Evolutionary conservation across 2,888 invertebrate species (phyloP), one percentile per base, ranked within the genome.

Genomic region (Tiliacea aurago): DNA sequence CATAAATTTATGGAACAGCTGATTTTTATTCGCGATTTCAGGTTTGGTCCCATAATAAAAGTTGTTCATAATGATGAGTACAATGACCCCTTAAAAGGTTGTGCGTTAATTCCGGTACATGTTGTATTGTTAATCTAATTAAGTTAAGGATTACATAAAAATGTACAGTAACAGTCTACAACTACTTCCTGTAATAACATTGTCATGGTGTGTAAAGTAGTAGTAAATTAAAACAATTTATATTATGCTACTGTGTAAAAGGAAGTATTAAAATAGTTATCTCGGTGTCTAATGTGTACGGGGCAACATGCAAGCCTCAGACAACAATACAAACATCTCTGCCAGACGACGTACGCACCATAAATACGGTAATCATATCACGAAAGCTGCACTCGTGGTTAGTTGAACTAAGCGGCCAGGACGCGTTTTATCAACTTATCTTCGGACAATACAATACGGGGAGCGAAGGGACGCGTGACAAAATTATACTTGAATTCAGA

Each of bases 271-370:
- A 76, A 79, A 83, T 78, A 67, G 86, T 89, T 88, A 89, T 82
- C 88, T 89, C 88, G 86, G 86, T 89, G 86, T 58, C 70, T 84
- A 69, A 72, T 66, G 70, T 64, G 66, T 80, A 79, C 75, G 78
- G 58, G 80, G 84, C 81, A 73, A 81, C 89, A 91, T 90, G 91
- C 90, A 90, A 80, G 87, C 84, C 84, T 86, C 84, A 66, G 73
- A 84, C 87, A 88, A 78, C 84, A 76, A 83, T 80, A 85, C 79
- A 80, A 75, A 76, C 73, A 78, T 58, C 45, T 73, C 58, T 70
- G 70, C 56, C 63, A 73, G 61, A 82, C 59, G 63, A 81, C 73
- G 78, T 73, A 86, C 84, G 79, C 72, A 67, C 70, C 73, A 85
- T 68, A 84, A n/a, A 75, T 81, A 76, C 67, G 55, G 37, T 68